Base-by-base conservation (phyloP, 2,888 invertebrate species). In the Euzophera pinguis region DNA sequence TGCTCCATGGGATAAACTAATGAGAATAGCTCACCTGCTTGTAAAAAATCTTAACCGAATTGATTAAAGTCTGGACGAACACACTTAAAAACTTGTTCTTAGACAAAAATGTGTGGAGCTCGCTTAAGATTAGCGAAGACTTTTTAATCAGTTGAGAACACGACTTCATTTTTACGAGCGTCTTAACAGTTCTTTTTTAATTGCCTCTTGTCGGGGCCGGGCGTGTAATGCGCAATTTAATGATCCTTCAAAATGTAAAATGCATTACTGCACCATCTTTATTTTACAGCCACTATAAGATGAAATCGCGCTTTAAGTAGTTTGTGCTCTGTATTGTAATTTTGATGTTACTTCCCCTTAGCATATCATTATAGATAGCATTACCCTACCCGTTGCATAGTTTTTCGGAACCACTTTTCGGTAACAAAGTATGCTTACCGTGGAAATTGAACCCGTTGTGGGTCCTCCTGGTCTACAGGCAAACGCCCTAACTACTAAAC, bases 161-260 rank as follows among this genome's bases (percentile, higher is more conserved):
- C 81, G 83, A 81, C 78, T 88, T 82, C 68, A 80, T 81, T 87
- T 83, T 87, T 86, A 86, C 81, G 86, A 86, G 78, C 71, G 65
- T 81, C 85, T 87, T 86, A 81, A 81, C 85, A 83, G 84, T 86
- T 83, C 75, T 81, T 84, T 86, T 87, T 84, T 87, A 87, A 89
- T 89, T 88, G 84, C 80, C 81, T 70, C 84, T 84, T 76, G 75
- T 78, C 81, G 81, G 78, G 69, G 70, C 70, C 73, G 70, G 71
- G 71, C 78, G 71, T 80, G 81, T 87, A 87, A 84, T 87, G 81
- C 78, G 83, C 80, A 78, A 81, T 86, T 88, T 87, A 87, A 89
- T 84, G 86, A 87, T 82, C 79, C 84, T 84, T 85, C 80, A 87
- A 86, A 85, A 86, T 85, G 84, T 87, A 78, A 85, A 85, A 84